Evolutionary conservation across 2,113 vertebrate species (phyloP).

Genomic region (Dendrocopos noguchii): DNA sequence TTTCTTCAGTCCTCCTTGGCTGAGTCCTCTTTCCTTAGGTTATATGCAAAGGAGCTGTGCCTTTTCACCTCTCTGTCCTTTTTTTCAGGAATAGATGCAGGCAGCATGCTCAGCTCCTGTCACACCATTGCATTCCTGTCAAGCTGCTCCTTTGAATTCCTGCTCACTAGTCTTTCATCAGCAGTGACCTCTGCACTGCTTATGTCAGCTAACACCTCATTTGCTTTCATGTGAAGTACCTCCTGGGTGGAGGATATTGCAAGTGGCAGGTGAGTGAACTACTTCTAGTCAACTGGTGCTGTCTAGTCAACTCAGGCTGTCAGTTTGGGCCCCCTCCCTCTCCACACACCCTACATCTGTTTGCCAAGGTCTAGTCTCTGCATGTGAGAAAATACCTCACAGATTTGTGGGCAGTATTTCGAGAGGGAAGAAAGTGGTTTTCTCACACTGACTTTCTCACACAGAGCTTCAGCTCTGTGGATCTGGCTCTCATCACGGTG

Average conservation of each 20-base stretch:
- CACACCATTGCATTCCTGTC: slow-evolving; percentile 36
- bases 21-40: background rate
- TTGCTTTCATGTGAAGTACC: slow-evolving; percentile 56
- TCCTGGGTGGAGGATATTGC: slow-evolving; percentile 4
- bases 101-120: background rate
- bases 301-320: background rate
- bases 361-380: background rate
- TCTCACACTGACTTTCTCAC: background rate
- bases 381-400: accelerated
- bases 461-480: background rate
- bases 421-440: background rate
- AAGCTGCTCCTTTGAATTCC: slow-evolving; percentile 48
- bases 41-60: slow-evolving; percentile 47
- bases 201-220: slow-evolving; percentile 56
- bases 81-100: slow-evolving; percentile 20
- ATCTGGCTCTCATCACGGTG: background rate
- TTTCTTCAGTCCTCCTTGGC: background rate
- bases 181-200: slow-evolving; percentile 49
- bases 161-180: slow-evolving; percentile 47
- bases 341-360: background rate
- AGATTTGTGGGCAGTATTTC: background rate
- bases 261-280: slow-evolving; percentile 17
- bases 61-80: slow-evolving; percentile 15
- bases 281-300: background rate
- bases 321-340: background rate